Evolutionary conservation across 2,797 vertebrate genomes (phyloP).

Genomic region (Dromococcyx pavoninus): DNA sequence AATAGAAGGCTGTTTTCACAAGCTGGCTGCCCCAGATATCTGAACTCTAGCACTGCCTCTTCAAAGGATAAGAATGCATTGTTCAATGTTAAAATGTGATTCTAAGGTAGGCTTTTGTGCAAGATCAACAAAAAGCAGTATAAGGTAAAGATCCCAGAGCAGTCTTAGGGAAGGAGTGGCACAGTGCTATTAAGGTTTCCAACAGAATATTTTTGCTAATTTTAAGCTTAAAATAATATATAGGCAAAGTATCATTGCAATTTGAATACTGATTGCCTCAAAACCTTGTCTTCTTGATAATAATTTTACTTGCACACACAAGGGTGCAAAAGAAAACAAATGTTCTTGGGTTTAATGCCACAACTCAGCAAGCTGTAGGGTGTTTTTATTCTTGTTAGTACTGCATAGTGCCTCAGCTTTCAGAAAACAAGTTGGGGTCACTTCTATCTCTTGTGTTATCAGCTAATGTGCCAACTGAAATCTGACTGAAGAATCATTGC

Average conservation of each 20-base stretch:
- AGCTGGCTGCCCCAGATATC: not conserved
- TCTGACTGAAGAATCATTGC: not conserved
- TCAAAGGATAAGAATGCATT: not conserved
- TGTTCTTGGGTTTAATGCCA: not conserved
- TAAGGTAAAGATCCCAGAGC: not conserved
- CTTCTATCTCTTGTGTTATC: not conserved
- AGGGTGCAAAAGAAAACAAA: not conserved
- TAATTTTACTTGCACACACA: not conserved
- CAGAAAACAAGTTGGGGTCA: not conserved
- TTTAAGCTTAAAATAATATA: not conserved
- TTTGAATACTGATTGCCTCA: not conserved
- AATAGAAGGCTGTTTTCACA: not conserved
- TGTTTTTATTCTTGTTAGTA: not conserved
- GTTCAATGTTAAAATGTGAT: not conserved
- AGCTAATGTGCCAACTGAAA: not conserved
- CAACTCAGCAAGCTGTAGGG: not conserved
- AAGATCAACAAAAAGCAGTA: not conserved
- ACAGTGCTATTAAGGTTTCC: not conserved
- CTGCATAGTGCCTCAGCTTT: not conserved
- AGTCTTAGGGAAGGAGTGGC: not conserved
- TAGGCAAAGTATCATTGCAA: not conserved
- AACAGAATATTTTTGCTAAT: not conserved
- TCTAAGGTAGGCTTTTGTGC: not conserved
- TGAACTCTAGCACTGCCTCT: not conserved
- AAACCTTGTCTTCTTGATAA: not conserved